phyloP scores from a whole-genome alignment of 2,113 vertebrate species.

The Chaetodon auriga region DNA sequence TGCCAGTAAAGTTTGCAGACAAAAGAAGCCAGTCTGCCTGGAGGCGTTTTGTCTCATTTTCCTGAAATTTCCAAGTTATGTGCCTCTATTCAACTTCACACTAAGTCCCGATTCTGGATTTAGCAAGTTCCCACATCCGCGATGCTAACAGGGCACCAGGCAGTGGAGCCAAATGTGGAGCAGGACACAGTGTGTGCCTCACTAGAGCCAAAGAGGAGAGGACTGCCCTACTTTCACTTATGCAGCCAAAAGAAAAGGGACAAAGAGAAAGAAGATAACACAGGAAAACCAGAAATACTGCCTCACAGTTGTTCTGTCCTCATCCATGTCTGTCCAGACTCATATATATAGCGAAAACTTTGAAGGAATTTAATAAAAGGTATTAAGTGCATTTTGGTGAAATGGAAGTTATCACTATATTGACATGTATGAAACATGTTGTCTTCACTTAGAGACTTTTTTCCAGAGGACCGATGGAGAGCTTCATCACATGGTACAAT shows the following conservation, averaged over 20 bases:
- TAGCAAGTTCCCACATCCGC: slow-evolving; percentile 22
- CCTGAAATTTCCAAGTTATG: slow-evolving; percentile 6
- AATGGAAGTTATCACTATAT: too few species aligned
- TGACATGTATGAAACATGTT: too few species aligned
- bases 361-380: too few species aligned
- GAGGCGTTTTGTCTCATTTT: slow-evolving; percentile 3
- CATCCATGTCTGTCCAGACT: too few species aligned
- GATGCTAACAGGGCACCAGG: slow-evolving; percentile 60
- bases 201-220: slow-evolving; percentile 32
- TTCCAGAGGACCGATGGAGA: too few species aligned
- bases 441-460: too few species aligned
- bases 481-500: too few species aligned
- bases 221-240: slow-evolving; percentile 70
- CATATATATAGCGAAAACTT: too few species aligned
- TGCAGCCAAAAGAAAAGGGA: slow-evolving; percentile 32
- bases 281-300: neutral
- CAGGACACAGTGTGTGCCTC: slow-evolving; percentile 55
- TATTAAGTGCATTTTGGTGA: too few species aligned
- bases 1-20: slow-evolving; percentile 15
- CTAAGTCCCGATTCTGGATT: slow-evolving; percentile 20
- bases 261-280: neutral
- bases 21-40: neutral
- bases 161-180: slow-evolving; percentile 52
- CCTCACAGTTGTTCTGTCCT: too few species aligned
- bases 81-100: slow-evolving; percentile 15